Conservation (phyloP, 92 coral and sea anemone species). For the Palythoa caribaeorum region DNA sequence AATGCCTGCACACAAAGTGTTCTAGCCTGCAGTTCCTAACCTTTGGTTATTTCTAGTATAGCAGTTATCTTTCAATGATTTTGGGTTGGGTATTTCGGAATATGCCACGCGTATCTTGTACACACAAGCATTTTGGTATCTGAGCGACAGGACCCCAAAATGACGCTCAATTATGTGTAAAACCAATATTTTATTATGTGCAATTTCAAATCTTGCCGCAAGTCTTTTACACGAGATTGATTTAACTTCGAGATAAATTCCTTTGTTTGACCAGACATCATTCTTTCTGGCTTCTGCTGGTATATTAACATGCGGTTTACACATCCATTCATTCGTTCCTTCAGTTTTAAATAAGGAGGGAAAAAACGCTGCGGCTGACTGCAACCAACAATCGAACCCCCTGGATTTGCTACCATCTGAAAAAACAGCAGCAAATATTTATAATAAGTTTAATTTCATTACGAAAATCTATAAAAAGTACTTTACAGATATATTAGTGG, state of each 20-base stretch:
- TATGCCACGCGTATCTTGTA: not conserved
- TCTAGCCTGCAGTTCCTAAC: too few relatives aligned
- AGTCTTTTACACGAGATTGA: conserved; percentile 9
- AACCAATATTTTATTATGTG: not conserved
- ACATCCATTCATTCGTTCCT: conserved; percentile 51
- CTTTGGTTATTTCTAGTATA: not conserved
- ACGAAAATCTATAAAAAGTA: not conserved
- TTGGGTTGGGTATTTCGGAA: not conserved
- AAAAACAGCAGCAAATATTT: not conserved
- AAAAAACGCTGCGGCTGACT: conserved; percentile 52
- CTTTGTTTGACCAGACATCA: not conserved
- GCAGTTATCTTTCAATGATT: not conserved
- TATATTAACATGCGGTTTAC: conserved; percentile 48
- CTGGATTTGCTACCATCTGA: conserved; percentile 60
- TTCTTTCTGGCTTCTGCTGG: conserved; percentile 44
- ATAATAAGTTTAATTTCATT: not conserved
- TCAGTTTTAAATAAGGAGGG: conserved; percentile 37
- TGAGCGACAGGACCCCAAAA: not conserved
- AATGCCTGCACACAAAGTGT: too few relatives aligned
- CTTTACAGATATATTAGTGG: not conserved
- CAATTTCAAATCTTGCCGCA: not conserved
- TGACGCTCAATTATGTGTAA: not conserved
- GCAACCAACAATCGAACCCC: conserved; percentile 46
- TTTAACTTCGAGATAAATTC: not conserved
- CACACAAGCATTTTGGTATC: not conserved